Conservation (phyloP, 2,113 vertebrate species). For the Chitala chitala region DNA sequence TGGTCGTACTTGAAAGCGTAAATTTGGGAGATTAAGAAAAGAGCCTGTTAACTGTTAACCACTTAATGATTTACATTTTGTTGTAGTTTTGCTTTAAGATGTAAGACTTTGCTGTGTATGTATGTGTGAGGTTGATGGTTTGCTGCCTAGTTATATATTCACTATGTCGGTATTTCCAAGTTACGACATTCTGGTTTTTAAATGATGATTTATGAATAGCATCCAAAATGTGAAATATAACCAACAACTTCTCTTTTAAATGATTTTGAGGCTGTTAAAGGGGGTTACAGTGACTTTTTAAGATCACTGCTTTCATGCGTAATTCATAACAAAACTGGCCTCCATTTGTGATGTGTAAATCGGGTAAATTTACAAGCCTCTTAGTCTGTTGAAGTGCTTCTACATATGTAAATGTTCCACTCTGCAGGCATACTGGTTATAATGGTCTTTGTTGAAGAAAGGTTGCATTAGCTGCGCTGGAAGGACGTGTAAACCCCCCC, state of each 20-base stretch:
- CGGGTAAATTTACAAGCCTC: too few relatives aligned
- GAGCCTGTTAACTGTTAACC: too few relatives aligned
- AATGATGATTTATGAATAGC: neutral
- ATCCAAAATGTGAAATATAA: neutral
- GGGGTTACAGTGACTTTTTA: too few relatives aligned
- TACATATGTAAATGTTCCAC: neutral
- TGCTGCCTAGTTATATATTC: slow-evolving; percentile 8
- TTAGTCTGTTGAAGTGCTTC: neutral
- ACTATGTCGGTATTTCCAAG: neutral
- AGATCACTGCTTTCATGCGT: too few relatives aligned
- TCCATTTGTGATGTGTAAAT: too few relatives aligned
- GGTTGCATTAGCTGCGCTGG: neutral
- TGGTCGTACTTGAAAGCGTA: too few relatives aligned
- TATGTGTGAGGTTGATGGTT: neutral
- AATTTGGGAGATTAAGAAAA: too few relatives aligned
- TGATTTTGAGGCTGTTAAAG: too few relatives aligned
- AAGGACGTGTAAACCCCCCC: neutral
- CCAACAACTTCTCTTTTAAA: too few relatives aligned
- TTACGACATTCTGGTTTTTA: neutral
- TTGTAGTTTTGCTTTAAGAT: neutral
- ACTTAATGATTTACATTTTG: neutral
- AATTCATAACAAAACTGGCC: too few relatives aligned
- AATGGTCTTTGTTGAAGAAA: neutral
- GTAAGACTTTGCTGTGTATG: neutral
- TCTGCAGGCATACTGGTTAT: neutral